Base-by-base conservation (phyloP, 2,888 invertebrate species). In the Drosophila yooni region DNA sequence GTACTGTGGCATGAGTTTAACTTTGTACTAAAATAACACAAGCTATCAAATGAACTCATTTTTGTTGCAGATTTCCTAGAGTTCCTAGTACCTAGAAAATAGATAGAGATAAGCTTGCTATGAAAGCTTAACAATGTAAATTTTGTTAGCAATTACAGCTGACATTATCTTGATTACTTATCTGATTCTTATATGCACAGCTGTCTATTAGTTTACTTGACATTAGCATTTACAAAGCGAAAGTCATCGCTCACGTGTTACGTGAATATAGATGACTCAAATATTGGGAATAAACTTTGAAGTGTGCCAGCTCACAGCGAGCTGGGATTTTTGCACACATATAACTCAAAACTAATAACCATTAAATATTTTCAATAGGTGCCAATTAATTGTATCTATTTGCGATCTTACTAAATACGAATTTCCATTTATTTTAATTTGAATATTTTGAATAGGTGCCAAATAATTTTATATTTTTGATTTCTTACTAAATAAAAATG, bases 281-380 rank as follows among this genome's bases (percentile, higher is more conserved):
- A 6, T 6, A 18, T 34, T 36, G 34, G 52, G n/a, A 18, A 34
- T 51, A 34, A 13, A 33, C 31, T 38, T 11, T 8, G 33, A 11
- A n/a, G 15, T 46, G 33, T 64, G 63, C 13, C 36, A n/a, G 27
- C 18, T 29, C 48, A 27, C 4, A 29, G 3, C 1, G 5, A 31
- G 29, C 7, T 11, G 53, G 54, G 51, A 50, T 43, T 68, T 69
- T 51, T n/a, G 66, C 46, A 63, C 66, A 64, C 21, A 4, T 25
- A 15, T 46, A 15, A 25, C 7, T 25, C 1, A 46, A 15, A 15
- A 15, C 7, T 1, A 25, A 27, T 8, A 25, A 8, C 46, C 7
- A 7, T 3, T 25, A 46, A 25, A 43, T 43, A 43, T 21, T 21
- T 34, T 25, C 0, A 33, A 21, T 33, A 21, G 34, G 33, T 38